A percentile compares a stretch with the other conserved stretches of the same genome.
Conservation (phyloP, 2,113 vertebrate genomes). For the Hippolais icterina region DNA sequence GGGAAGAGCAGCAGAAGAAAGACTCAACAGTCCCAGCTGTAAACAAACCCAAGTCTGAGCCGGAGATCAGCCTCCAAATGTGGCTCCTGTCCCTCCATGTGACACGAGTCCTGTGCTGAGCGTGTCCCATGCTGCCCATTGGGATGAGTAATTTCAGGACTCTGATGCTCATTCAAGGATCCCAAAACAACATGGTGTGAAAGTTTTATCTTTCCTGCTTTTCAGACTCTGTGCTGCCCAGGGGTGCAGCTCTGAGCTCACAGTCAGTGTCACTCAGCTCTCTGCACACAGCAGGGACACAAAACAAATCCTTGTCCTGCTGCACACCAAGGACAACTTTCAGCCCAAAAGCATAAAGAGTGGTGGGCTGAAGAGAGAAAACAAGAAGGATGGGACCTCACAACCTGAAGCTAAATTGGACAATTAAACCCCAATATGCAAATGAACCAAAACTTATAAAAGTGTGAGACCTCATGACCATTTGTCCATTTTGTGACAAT, state of each 20-base stretch:
- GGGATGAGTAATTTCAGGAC: not conserved
- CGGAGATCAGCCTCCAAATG: not conserved
- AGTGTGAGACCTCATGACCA: fast-evolving
- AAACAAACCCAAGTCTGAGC: not conserved
- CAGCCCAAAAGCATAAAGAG: not conserved
- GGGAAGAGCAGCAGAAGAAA: not conserved
- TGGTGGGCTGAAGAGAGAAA: not conserved
- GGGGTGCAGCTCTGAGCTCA: not conserved
- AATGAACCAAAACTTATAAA: not conserved
- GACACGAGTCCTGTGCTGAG: fast-evolving
- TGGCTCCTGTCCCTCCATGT: fast-evolving
- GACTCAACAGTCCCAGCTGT: not conserved
- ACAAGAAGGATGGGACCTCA: not conserved
- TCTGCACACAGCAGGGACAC: not conserved
- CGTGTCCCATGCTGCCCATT: fast-evolving
- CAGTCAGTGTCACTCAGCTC: not conserved
- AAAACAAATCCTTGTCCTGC: not conserved
- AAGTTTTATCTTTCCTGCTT: not conserved
- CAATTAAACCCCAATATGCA: not conserved
- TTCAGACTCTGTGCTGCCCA: not conserved
- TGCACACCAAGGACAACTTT: not conserved
- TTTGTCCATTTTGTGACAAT: not conserved
- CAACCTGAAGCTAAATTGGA: not conserved
- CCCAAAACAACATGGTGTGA: not conserved
- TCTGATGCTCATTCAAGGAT: not conserved